Percentiles rank a stretch among this genome's conserved stretches.
Conservation (phyloP, 2,888 invertebrate genomes). For the Diachrysia chrysitis region DNA sequence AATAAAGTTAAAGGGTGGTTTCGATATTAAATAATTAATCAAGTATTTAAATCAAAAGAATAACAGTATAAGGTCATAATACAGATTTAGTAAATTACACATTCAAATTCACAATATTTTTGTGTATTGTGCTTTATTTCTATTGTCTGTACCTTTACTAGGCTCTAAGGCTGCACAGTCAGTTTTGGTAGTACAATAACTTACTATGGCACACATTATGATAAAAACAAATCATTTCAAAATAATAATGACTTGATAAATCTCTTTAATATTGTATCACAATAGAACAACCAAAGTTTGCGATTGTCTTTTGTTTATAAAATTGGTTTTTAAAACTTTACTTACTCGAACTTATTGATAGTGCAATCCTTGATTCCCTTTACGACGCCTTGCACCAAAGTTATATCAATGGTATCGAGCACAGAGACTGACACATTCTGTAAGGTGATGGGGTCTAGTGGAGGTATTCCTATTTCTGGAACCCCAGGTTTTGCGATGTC, state of each 20-base stretch:
- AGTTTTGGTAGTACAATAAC: no score
- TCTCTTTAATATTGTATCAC: neutral
- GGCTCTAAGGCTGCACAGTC: no score
- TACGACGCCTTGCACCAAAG: conserved; percentile 64
- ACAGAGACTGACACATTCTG: conserved; percentile 55
- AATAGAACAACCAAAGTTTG: neutral
- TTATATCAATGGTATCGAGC: conserved; percentile 57
- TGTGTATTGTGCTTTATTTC: no score
- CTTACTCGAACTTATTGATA: conserved; percentile 51
- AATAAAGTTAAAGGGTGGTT: neutral
- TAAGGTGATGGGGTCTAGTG: conserved; percentile 66
- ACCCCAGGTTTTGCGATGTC: conserved; percentile 61
- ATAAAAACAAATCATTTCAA: no score
- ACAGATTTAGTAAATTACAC: no score
- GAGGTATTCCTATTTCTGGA: conserved; percentile 62
- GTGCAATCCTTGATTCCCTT: conserved; percentile 66
- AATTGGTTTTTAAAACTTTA: conserved; percentile 15
- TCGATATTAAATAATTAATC: neutral
- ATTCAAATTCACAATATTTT: no score
- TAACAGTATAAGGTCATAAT: neutral
- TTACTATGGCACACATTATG: no score
- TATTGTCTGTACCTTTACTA: no score
- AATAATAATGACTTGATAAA: no score
- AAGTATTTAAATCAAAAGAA: neutral
- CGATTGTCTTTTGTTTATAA: neutral